phyloP scores from a whole-genome alignment of 2,888 invertebrate genomes.

The Caenorhabditis sp. region DNA sequence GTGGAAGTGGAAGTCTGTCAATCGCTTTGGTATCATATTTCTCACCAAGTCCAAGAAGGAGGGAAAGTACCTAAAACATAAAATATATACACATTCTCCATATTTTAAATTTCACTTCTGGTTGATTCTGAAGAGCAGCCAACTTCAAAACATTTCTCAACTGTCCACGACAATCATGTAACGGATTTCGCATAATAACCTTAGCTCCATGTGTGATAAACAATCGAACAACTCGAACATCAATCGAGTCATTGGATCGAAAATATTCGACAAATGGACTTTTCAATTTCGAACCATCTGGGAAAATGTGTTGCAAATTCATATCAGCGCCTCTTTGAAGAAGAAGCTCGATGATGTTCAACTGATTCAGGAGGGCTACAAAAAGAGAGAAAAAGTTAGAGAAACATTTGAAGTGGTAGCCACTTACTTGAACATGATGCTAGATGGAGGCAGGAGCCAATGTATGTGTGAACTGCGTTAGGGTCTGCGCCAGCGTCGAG shows the following conservation, averaged over 20 bases:
- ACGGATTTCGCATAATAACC: conserved; percentile 57
- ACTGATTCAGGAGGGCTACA: conserved; percentile 57
- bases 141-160: conserved; percentile 59
- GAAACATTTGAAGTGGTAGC: not conserved
- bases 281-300: conserved; percentile 59
- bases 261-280: conserved; percentile 64
- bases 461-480: conserved; percentile 72
- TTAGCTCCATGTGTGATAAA: conserved; percentile 60
- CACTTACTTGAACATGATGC: conserved; percentile 71
- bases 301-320: conserved; percentile 58
- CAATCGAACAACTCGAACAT: conserved; percentile 53
- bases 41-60: conserved; percentile 55
- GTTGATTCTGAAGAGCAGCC: conserved; percentile 49
- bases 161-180: conserved; percentile 62
- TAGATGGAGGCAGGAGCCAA: conserved; percentile 72
- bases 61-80: conserved; percentile 44
- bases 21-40: conserved; percentile 54
- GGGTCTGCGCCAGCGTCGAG: conserved; percentile 74
- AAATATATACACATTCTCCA: not conserved
- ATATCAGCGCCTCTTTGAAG: conserved; percentile 61
- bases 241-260: conserved; percentile 52
- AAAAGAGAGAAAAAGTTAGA: not conserved
- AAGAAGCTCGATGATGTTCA: conserved; percentile 53
- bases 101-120: conserved; percentile 31
- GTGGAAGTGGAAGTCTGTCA: conserved; percentile 54